Percentiles rank a stretch among this genome's conserved stretches.
phyloP scores from a whole-genome alignment of 2,113 vertebrate genomes.

The Dasypus novemcinctus region DNA sequence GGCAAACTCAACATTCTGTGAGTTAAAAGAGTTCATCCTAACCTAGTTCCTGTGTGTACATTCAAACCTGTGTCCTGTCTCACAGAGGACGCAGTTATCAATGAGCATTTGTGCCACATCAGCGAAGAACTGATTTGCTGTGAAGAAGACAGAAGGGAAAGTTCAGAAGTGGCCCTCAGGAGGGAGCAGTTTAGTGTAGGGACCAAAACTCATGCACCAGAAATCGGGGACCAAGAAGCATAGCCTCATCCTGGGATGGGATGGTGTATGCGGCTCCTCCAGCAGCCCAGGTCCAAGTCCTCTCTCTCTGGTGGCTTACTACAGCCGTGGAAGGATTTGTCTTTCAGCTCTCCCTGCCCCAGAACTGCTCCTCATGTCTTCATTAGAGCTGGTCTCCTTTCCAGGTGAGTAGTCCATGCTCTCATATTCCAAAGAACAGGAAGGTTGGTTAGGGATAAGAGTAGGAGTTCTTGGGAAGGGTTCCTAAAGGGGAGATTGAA shows the following conservation, averaged over 20 bases:
- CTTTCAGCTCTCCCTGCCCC: accelerated
- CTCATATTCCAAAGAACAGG: neutral
- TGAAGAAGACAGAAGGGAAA: neutral
- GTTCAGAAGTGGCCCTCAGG: no score
- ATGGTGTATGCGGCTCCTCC: accelerated
- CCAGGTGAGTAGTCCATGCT: accelerated
- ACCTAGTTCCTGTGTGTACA: neutral
- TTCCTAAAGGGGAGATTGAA: no score
- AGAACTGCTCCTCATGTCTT: no score
- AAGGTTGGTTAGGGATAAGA: accelerated
- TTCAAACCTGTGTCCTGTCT: no score
- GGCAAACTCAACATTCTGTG: neutral
- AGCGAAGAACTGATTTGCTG: neutral
- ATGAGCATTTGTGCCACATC: accelerated
- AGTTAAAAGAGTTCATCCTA: neutral
- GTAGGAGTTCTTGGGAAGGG: neutral
- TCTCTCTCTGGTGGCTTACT: accelerated
- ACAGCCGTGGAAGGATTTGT: accelerated
- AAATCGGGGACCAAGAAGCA: neutral
- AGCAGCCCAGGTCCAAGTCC: accelerated
- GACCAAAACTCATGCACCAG: no score
- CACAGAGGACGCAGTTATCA: accelerated
- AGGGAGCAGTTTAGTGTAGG: neutral
- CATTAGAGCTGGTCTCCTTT: neutral
- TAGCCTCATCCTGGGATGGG: neutral